Base-by-base conservation (phyloP, 92 coral and sea anemone genomes). In the Phenganax marumi region DNA sequence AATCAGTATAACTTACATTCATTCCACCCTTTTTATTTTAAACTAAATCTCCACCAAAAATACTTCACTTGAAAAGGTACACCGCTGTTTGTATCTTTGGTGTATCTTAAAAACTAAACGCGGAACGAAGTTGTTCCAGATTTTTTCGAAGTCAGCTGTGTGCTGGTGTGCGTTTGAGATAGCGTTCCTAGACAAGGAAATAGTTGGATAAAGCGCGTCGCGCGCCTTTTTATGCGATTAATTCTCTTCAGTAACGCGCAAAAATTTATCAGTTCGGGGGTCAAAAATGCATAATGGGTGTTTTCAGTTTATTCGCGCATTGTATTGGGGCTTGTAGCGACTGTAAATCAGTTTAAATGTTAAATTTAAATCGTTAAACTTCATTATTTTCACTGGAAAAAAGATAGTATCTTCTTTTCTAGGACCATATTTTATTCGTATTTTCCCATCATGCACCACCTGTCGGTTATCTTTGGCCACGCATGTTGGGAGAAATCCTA, bases 391-490 rank as follows among this genome's bases (percentile, higher is more conserved):
- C 46, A 57, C 81, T 68, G 33, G 8, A 25, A 23, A 23, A 53
- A 74, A 74, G 81, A 77, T 77, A 46, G 19, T 17, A 77, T 77
- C 68, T 52, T 21, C 56, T 17, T 16, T 54, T 10, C 51, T 22
- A 50, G 12, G 47, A 58, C 73, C 48, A 43, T 57, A 0, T 78
- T 78, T 66, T 66, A 19, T 65, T 61, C 83, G 8, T 26, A 16
- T 8, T 62, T 22, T 78, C 83, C 83, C 83, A 61, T 78, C 83
- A 78, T 78, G 83, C 83, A 78, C 83, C 83, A 78, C 83, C 83
- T 78, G 83, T 68, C 72, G 56, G 60, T 61, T 78, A 78, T 78
- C 83, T 57, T 18, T 21, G 13, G 11, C 5, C 7, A n/a, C n/a
- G 46, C 57, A 61, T 43, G 83, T 78, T 60, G 60, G 83, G 83